A percentile compares a stretch with the other conserved stretches of the same genome.
Conservation (phyloP, 2,797 vertebrate genomes). For the Malurus splendens region DNA sequence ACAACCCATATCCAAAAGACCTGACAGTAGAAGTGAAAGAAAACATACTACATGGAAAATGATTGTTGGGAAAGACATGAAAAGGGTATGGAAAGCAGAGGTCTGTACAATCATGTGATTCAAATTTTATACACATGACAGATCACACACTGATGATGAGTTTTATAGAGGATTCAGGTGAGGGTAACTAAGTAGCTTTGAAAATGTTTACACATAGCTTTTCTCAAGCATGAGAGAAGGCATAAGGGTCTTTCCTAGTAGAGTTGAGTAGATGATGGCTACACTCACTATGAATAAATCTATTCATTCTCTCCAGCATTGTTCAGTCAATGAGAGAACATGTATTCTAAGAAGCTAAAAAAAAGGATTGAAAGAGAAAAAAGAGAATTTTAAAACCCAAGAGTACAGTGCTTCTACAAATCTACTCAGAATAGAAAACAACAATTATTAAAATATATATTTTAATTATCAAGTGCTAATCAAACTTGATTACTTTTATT, state of each 20-base stretch:
- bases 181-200: background rate
- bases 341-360: background rate
- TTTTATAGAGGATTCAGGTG: background rate
- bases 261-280: background rate
- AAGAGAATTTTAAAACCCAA: background rate
- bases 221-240: background rate
- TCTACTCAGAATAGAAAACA: background rate
- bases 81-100: background rate
- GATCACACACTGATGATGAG: background rate
- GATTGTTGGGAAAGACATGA: background rate
- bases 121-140: background rate
- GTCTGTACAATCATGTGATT: background rate
- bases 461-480: conserved; percentile 41
- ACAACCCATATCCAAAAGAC: background rate
- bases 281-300: background rate
- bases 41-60: background rate
- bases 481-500: conserved; percentile 46
- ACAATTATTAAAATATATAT: background rate
- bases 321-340: background rate
- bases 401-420: background rate
- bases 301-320: background rate
- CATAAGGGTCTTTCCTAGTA: background rate
- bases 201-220: background rate
- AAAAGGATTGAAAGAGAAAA: background rate
- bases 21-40: background rate